Evolutionary conservation across 2,888 invertebrate genomes (phyloP).

Genomic region (Corythucha ciliata): DNA sequence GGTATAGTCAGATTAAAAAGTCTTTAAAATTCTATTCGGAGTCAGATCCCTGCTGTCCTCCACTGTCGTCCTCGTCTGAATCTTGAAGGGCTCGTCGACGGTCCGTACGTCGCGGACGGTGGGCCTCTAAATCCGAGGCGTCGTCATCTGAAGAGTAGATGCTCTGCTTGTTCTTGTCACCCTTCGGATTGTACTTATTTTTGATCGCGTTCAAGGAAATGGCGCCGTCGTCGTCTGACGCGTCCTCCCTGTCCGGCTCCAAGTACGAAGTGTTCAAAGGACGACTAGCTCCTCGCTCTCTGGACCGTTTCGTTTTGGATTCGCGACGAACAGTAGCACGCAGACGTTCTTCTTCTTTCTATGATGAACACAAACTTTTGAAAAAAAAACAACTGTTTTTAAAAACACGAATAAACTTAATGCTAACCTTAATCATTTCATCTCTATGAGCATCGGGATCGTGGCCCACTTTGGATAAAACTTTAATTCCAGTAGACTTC

Average conservation of each 20-base stretch:
- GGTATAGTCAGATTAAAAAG: too few relatives aligned
- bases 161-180: constrained; percentile 41
- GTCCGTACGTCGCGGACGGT: constrained; percentile 47
- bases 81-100: constrained; percentile 73
- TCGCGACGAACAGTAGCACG: constrained; percentile 74
- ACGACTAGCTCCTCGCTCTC: constrained; percentile 46
- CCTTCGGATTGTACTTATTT: constrained; percentile 70
- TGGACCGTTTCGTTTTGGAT: constrained; percentile 49
- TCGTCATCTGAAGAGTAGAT: constrained; percentile 88
- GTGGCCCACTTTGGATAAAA: constrained; percentile 82
- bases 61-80: constrained; percentile 56
- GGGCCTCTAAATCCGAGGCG: constrained; percentile 65
- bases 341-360: constrained; percentile 95
- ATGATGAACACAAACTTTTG: constrained; percentile 20
- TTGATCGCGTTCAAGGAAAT: constrained; percentile 91
- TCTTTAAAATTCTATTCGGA: too few relatives aligned
- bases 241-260: constrained; percentile 57
- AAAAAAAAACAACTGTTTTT: not conserved
- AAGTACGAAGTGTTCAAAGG: constrained; percentile 46
- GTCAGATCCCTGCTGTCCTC: too few relatives aligned
- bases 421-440: constrained; percentile 73
- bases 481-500: constrained; percentile 90
- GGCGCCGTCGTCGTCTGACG: constrained; percentile 86
- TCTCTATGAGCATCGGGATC: constrained; percentile 91
- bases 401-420: not conserved